Evolutionary conservation across 37 sponge, comb jelly and placozoan genomes (phyloP).

Genomic region (Theonella swinhoei): DNA sequence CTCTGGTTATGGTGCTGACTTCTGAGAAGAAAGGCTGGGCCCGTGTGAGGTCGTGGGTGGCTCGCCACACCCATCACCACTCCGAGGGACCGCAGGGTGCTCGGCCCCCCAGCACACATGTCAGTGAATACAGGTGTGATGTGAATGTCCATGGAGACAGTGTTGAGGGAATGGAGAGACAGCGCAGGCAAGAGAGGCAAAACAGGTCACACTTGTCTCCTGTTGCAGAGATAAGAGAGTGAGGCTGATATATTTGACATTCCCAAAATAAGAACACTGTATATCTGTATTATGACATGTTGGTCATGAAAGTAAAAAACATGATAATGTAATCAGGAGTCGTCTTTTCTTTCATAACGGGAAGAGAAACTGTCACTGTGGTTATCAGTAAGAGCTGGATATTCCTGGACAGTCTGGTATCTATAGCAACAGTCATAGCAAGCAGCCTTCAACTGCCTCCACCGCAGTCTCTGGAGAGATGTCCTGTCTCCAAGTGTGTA

Average conservation of each 20-base stretch:
- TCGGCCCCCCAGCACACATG: background rate
- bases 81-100: background rate
- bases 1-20: background rate
- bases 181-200: background rate
- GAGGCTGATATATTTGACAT: too few relatives aligned
- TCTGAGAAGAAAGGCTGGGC: background rate
- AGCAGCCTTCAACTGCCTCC: background rate
- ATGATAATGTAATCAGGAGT: too few relatives aligned
- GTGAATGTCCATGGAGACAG: background rate
- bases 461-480: background rate
- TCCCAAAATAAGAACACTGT: too few relatives aligned
- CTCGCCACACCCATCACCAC: background rate
- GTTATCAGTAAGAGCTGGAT: background rate
- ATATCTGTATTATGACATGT: too few relatives aligned
- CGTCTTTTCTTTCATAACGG: background rate
- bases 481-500: too few relatives aligned
- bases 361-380: background rate
- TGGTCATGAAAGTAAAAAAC: too few relatives aligned
- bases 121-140: background rate
- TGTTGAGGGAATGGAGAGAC: background rate
- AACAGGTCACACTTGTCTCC: too few relatives aligned
- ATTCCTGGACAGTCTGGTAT: background rate
- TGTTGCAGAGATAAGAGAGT: too few relatives aligned
- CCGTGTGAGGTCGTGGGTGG: background rate
- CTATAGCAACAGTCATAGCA: background rate